phyloP scores from a whole-genome alignment of 2,113 vertebrate species.

The Toxotes chatareus region DNA sequence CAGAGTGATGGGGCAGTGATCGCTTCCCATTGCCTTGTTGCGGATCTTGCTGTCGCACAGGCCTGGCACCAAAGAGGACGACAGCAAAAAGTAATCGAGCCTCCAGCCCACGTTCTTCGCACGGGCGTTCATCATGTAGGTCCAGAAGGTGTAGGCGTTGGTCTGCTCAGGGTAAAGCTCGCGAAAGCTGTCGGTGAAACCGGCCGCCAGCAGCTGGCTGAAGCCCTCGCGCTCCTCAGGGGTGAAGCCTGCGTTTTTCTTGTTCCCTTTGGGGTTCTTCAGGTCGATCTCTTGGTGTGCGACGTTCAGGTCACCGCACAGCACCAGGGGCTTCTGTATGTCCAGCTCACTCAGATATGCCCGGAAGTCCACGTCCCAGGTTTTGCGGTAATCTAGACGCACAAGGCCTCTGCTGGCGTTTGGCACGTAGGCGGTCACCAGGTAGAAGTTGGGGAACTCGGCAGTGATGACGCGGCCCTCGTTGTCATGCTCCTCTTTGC shows the following conservation, averaged over 20 bases:
- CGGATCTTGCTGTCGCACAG: conserved; percentile 94
- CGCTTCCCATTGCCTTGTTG: conserved; percentile 88
- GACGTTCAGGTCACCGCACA: conserved; percentile 94
- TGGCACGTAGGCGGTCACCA: conserved; percentile 91
- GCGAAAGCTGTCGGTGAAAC: conserved; percentile 90
- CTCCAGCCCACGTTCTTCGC: conserved; percentile 93
- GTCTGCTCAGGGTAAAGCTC: conserved; percentile 88
- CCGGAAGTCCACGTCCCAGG: conserved; percentile 90
- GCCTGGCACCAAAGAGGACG: conserved; percentile 82
- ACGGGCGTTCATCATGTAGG: conserved; percentile 93
- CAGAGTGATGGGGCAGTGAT: conserved; percentile 93
- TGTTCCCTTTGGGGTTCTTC: conserved; percentile 92
- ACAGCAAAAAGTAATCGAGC: conserved; percentile 93
- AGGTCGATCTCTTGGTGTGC: conserved; percentile 93
- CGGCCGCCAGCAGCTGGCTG: conserved; percentile 84
- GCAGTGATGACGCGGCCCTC: conserved; percentile 93
- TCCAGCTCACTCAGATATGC: conserved; percentile 87
- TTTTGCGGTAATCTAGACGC: conserved; percentile 90
- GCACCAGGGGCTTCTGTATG: conserved; percentile 88
- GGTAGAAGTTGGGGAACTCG: conserved; percentile 87
- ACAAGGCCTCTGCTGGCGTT: conserved; percentile 90
- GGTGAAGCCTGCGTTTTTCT: conserved; percentile 92
- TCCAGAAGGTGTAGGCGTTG: conserved; percentile 94
- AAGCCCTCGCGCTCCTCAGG: conserved; percentile 90
- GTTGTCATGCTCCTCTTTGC: conserved; percentile 92